Evolutionary conservation across 2,113 vertebrate genomes (phyloP), one percentile per base, ranked within the genome.

Genomic region (Pseudolaguvia tuberculata): DNA sequence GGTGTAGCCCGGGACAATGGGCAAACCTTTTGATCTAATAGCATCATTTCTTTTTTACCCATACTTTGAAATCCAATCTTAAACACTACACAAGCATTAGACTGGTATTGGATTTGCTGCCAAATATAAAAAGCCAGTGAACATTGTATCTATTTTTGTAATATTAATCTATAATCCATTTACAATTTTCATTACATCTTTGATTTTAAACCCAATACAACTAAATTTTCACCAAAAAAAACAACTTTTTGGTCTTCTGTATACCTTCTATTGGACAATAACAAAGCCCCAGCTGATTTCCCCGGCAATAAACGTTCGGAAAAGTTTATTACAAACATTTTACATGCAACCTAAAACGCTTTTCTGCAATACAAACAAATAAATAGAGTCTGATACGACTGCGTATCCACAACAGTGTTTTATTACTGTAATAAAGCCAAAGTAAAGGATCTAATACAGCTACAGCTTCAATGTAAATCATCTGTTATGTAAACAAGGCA

Each of bases 281-380:
- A 63, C 39, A 67, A 42, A 10, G 23, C 14, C 45, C 45, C 45
- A 50, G 45, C 15, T 50, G 63, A 48, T 50, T 67, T 47, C 4
- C 12, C 23, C 63, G 50, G 45, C 63, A 50, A 20, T 67, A 27
- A 18, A 50, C 21, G 5, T 29, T 50, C 47, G 42, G 25, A 48
- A 47, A 66, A 23, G 21, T 66, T 65, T 65, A 65, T 65, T 65
- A 47, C 5, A 65, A 65, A 15, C 62, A 45, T 47, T 66, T 66
- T 25, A 48, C 21, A 27, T 66, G 21, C 47, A 66, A 50, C 21
- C 15, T 66, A 11, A 50, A 48, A 10, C 9, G 23, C 23, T 27
- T 66, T 48, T 27, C 2, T 17, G 48, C 45, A 66, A 66, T 50
- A 27, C 21, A 66, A 50, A 48, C 63, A 66, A 66, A 66, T 66